Evolutionary conservation across 2,888 invertebrate genomes (phyloP).

Genomic region (Cinara cedri): DNA sequence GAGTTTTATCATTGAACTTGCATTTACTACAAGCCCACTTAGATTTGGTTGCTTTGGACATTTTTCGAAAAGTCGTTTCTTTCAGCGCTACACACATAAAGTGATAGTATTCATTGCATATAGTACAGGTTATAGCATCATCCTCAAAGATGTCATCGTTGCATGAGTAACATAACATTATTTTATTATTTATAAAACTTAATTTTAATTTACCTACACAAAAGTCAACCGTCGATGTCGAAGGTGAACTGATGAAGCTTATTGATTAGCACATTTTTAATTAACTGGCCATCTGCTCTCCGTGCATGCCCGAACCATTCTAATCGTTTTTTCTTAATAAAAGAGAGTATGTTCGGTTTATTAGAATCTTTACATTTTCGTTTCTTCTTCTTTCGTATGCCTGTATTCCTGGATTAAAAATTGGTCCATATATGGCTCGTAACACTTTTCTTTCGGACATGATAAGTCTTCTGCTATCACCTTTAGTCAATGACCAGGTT

Average conservation of each 20-base stretch:
- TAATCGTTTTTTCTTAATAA: no score
- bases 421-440: constrained; percentile 3
- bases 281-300: no score
- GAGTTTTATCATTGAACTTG: no score
- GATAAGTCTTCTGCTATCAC: no score
- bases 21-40: neutral
- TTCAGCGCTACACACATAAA: neutral
- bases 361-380: constrained; percentile 1
- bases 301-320: no score
- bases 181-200: neutral
- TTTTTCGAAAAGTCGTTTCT: neutral
- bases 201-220: no score
- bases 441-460: constrained; percentile 9
- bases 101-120: constrained; percentile 4
- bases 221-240: no score
- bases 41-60: neutral
- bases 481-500: no score
- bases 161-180: neutral
- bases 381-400: constrained; percentile 1
- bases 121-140: neutral
- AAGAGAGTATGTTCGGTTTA: no score
- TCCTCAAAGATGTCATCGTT: neutral
- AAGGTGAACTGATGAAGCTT: no score
- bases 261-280: no score
- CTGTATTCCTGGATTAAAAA: constrained; percentile 11